Evolutionary conservation across 2,888 invertebrate species (phyloP), one percentile per base, ranked within the genome.

Genomic region (Syritta pipiens): DNA sequence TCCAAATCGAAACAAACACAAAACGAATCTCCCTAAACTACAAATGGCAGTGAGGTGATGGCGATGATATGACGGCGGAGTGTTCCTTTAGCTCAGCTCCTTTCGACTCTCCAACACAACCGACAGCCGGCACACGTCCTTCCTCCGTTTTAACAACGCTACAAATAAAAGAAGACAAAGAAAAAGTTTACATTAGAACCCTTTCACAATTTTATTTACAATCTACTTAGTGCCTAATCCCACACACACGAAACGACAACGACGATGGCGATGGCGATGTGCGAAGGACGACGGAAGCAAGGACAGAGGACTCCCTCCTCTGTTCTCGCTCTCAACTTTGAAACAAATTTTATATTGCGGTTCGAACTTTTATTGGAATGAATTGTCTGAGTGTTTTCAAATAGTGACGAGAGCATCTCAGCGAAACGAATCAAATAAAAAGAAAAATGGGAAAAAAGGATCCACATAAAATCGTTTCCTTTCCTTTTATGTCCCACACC

Each of bases 191-290:
- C 20, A 57, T 44, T 51, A 20, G 44, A 60, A 55, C 10, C 24
- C 35, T 55, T 75, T 24, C 30, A 22, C 19, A 14, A 28, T 26
- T 10, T 26, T 74, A 57, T 75, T 67, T 65, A 55, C 68, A 68
- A 68, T 53, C 55, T 68, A 68, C 62, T 62, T 60, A 75, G 62
- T 76, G 55, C 42, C 62, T 75, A 60, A 75, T 67, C n/a, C n/a
- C n/a, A n/a, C n/a, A n/a, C n/a, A n/a, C n/a, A n/a, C n/a, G n/a
- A n/a, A n/a, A n/a, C n/a, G n/a, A n/a, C n/a, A n/a, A n/a, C n/a
- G n/a, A n/a, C n/a, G n/a, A n/a, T n/a, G n/a, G 32, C 10, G 32
- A 9, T 9, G 12, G 14, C 37, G 7, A 17, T 9, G 1, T 14
- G 9, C 32, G 1, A 10, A n/a, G 14, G 35, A 1, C n/a, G 14